Base-by-base conservation (phyloP, 2,797 vertebrate genomes). In the Myotis findleyi region DNA sequence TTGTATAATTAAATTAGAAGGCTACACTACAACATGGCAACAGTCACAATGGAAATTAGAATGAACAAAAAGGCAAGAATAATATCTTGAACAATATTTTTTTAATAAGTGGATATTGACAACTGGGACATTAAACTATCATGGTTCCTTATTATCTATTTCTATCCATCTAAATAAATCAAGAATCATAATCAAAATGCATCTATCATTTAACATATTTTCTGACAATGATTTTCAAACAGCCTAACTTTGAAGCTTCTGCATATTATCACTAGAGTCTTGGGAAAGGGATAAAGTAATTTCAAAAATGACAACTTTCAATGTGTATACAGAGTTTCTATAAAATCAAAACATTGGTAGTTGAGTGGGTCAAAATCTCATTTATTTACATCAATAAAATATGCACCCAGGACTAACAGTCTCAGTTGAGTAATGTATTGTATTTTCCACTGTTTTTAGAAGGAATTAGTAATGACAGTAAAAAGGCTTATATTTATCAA, bases 381-480 rank as follows among this genome's bases (percentile, higher is more conserved):
- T 98, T 97, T 98, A 98, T 98, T 98, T 98, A 95, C 94, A 97
- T 98, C 97, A 98, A 97, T 97, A 98, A 98, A 98, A 98, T 98
- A 98, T 96, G 94, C 51, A 97, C 97, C 97, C 94, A 97, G 91
- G 97, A 98, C 85, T 97, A 86, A 96, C 59, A 90, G 95, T 97
- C 95, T 98, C 95, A 79, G 92, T 2, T 98, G 97, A 98, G 95
- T 96, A 98, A 98, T 97, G 73, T 62, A 97, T 96, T 97, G 68
- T 81, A 81, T 98, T 98, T 97, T 97, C 93, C 93, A 97, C 66
- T 98, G 95, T 97, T 98, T 98, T 98, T 96, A 98, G 89, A 98
- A 98, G 95, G 73, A 98, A 98, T 97, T 96, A 98, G 83, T 97
- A 98, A 98, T 97, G 97, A 98, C 95, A 97, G 97, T 97, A 91